phyloP scores from a whole-genome alignment of 1,140 invertebrate genomes.

The Hirudo medicinalis region DNA sequence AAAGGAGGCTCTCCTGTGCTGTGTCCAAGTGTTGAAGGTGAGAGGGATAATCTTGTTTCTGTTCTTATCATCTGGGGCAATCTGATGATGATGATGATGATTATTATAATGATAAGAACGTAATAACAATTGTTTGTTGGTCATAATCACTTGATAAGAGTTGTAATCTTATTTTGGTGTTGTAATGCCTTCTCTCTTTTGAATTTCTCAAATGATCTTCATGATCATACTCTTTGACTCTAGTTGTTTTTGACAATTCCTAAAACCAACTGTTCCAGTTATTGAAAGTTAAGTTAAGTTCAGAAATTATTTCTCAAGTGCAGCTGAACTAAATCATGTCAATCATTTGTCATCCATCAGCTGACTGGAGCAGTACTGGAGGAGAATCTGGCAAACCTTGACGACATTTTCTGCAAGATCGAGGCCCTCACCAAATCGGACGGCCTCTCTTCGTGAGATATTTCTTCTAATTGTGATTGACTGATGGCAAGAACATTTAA shows the following conservation, averaged over 20 bases:
- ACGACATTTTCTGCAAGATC: conserved; percentile 8
- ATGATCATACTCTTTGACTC: no score
- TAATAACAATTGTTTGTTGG: no score
- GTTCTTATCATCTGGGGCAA: background rate
- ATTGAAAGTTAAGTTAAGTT: no score
- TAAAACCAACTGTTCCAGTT: no score
- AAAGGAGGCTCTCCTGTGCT: background rate
- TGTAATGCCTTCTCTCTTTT: no score
- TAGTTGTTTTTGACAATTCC: no score
- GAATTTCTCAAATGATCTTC: no score
- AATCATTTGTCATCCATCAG: background rate
- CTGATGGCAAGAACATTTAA: no score
- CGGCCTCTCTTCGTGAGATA: background rate
- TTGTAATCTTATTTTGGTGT: no score
- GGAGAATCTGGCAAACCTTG: background rate
- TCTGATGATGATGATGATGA: background rate
- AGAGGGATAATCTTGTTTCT: background rate
- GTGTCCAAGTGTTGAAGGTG: conserved; percentile 6
- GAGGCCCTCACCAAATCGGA: background rate
- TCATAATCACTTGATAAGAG: no score
- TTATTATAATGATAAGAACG: background rate
- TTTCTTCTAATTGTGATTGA: background rate
- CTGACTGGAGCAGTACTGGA: conserved; percentile 10
- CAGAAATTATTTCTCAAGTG: no score
- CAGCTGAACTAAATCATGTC: no score